Evolutionary conservation across 2,888 invertebrate species (phyloP).

Genomic region (Frankliniella intonsa): DNA sequence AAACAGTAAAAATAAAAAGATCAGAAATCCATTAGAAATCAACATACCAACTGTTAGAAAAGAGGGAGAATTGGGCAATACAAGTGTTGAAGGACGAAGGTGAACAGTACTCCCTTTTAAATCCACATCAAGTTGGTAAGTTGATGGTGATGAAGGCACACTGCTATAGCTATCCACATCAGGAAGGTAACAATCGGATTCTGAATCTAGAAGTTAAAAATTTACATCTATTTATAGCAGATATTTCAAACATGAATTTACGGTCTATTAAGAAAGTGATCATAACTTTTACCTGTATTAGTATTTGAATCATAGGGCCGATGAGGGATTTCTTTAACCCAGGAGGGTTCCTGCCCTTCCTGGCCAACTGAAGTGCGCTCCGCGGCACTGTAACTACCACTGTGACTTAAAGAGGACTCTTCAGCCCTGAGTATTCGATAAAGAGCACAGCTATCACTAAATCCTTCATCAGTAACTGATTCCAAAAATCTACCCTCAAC

Average conservation of each 20-base stretch:
- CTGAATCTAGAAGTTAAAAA: conserved; percentile 45
- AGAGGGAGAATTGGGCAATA: not conserved
- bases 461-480: conserved; percentile 55
- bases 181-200: conserved; percentile 45
- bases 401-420: conserved; percentile 37
- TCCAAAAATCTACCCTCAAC: conserved; percentile 72
- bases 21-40: not conserved
- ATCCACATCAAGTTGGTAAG: conserved; percentile 60
- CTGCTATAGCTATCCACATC: conserved; percentile 47
- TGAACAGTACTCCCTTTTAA: conserved; percentile 60
- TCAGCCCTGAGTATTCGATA: conserved; percentile 49
- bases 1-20: not conserved
- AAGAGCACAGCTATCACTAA: conserved; percentile 59
- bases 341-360: conserved; percentile 58
- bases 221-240: conserved; percentile 2
- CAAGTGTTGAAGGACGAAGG: conserved; percentile 33
- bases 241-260: not conserved
- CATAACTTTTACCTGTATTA: not conserved
- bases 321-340: conserved; percentile 58
- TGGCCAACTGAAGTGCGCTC: conserved; percentile 35
- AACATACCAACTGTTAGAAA: not conserved
- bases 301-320: conserved; percentile 38
- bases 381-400: conserved; percentile 32
- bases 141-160: conserved; percentile 51
- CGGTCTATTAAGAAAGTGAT: too few relatives aligned